Evolutionary conservation across 2,113 vertebrate genomes (phyloP).

Genomic region (Malurus elegans): DNA sequence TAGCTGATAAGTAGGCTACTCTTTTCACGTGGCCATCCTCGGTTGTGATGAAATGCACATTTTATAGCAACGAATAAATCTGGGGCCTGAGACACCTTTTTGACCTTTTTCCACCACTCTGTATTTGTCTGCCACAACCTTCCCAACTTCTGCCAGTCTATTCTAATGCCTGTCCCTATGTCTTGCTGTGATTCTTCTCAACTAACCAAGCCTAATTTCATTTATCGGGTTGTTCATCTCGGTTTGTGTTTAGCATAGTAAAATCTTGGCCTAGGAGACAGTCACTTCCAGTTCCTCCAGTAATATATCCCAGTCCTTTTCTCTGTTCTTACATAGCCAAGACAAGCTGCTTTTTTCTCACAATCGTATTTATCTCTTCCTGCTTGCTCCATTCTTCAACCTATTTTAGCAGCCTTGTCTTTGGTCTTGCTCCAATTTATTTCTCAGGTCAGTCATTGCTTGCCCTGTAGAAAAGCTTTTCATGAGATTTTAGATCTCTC

Average conservation of each 20-base stretch:
- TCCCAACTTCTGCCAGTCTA: background rate
- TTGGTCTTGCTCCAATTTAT: background rate
- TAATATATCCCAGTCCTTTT: background rate
- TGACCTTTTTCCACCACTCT: background rate
- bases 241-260: background rate
- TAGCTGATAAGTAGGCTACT: background rate
- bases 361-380: background rate
- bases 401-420: background rate
- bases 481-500: background rate
- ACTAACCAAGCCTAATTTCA: background rate
- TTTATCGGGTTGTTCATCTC: background rate
- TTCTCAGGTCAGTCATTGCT: background rate
- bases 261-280: background rate
- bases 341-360: background rate
- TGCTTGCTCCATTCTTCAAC: background rate
- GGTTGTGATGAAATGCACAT: rapidly evolving
- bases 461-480: background rate
- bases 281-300: background rate
- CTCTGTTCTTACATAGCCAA: background rate
- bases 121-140: background rate
- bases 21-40: background rate
- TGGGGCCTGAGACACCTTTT: background rate
- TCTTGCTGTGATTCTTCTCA: background rate
- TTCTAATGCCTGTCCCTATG: background rate
- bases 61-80: background rate